Percentiles rank a stretch among this genome's conserved stretches.
Conservation (phyloP, 2,113 vertebrate species). For the Laticauda laticaudata region DNA sequence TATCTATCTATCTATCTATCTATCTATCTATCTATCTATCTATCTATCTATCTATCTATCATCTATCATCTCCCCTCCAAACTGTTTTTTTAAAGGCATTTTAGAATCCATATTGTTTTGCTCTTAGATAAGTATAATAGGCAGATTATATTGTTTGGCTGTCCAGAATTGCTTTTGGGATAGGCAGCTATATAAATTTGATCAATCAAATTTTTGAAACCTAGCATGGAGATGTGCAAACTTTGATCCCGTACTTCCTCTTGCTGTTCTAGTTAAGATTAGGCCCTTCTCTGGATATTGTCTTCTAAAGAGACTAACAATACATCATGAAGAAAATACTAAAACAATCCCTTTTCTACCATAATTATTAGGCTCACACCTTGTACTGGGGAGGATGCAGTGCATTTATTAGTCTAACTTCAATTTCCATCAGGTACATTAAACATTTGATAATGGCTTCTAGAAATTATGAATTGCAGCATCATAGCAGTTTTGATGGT, state of each 20-base stretch:
- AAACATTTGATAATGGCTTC: constrained; percentile 11
- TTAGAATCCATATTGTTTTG: not conserved
- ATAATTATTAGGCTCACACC: not conserved
- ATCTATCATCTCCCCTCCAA: too few species aligned
- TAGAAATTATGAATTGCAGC: constrained; percentile 39
- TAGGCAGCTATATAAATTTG: too few species aligned
- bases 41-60: too few species aligned
- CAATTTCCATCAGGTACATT: constrained; percentile 28
- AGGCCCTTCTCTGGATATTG: not conserved
- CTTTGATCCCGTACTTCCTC: not conserved
- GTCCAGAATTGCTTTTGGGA: too few species aligned
- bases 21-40: too few species aligned
- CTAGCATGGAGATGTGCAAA: not conserved
- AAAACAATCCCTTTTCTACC: not conserved
- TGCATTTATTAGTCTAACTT: constrained; percentile 3
- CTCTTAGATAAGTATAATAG: not conserved
- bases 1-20: too few species aligned
- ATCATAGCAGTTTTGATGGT: constrained; percentile 32
- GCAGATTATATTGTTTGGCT: not conserved
- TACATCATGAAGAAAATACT: not conserved
- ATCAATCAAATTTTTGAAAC: not conserved
- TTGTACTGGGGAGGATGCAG: constrained; percentile 2
- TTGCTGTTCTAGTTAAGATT: not conserved
- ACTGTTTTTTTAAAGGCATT: too few species aligned
- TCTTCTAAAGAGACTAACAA: not conserved